Percentiles rank a stretch among this genome's conserved stretches.
These are phyloP conservation scores for Melipona bicolor DNA, from an alignment of 2,888 invertebrate species.

Conservation along the genomic window DNA sequence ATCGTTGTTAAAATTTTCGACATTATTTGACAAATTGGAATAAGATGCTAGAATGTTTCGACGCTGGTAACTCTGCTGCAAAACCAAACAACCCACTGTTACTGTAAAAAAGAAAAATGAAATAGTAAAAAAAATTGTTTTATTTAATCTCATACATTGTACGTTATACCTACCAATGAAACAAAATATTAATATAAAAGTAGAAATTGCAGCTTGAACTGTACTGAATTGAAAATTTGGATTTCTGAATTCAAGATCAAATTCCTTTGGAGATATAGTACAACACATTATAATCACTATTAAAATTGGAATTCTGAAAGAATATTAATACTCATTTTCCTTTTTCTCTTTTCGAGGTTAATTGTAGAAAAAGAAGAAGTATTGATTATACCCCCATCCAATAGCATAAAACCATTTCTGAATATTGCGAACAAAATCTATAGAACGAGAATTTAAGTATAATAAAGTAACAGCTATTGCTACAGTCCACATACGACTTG, in stretches of 20 bases:
- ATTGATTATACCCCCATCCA: constrained; percentile 86
- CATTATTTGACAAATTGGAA: constrained; percentile 64
- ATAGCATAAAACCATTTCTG: constrained; percentile 88
- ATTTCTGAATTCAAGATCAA: constrained; percentile 87
- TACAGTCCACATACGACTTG: constrained; percentile 94
- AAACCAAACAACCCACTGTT: constrained; percentile 91
- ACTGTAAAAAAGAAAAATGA: constrained; percentile 85
- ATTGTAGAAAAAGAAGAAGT: neutral
- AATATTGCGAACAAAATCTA: constrained; percentile 92
- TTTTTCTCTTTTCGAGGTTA: neutral
- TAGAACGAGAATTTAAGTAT: constrained; percentile 92
- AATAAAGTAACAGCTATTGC: constrained; percentile 92
- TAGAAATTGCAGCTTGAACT: constrained; percentile 91
- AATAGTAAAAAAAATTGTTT: neutral
- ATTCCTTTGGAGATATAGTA: constrained; percentile 84
- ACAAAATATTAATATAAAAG: constrained; percentile 91
- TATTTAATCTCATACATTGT: neutral
- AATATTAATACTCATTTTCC: constrained; percentile 29
- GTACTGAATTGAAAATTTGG: constrained; percentile 92
- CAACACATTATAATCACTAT: constrained; percentile 88
- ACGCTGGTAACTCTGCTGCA: constrained; percentile 92
- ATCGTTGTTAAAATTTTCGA: constrained; percentile 56
- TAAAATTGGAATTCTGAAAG: constrained; percentile 87
- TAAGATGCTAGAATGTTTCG: constrained; percentile 84
- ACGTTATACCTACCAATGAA: constrained; percentile 88